Evolutionary conservation across 2,797 vertebrate genomes (phyloP).

Genomic region (Heterohyrax brucei): DNA sequence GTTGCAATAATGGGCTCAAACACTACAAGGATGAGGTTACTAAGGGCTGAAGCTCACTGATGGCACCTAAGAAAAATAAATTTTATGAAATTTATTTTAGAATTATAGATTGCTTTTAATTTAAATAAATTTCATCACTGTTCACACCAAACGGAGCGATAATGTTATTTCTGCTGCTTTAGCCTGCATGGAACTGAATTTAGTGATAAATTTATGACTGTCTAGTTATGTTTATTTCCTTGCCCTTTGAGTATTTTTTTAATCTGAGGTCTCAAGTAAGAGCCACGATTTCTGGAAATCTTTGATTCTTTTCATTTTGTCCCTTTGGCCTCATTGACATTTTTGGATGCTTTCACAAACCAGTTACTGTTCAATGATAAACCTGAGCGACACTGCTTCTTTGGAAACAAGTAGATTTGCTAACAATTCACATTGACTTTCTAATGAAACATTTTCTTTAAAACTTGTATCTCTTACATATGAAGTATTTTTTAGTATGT

Average conservation of each 20-base stretch:
- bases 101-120: too few relatives aligned
- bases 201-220: background rate
- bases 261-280: background rate
- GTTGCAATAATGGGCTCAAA: too few relatives aligned
- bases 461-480: background rate
- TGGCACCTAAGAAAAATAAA: background rate
- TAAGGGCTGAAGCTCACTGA: too few relatives aligned
- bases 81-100: background rate
- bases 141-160: background rate
- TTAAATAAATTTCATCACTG: background rate
- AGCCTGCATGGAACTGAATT: background rate
- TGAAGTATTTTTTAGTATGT: background rate
- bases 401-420: background rate
- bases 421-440: background rate
- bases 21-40: too few relatives aligned
- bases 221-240: background rate
- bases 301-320: background rate
- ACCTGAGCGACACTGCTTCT: background rate
- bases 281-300: background rate
- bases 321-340: background rate
- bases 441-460: background rate
- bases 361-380: background rate
- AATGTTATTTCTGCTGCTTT: slow-evolving; percentile 9
- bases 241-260: background rate
- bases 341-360: background rate